Evolutionary conservation across 2,797 vertebrate species (phyloP).

Genomic region (Lacerta agilis): DNA sequence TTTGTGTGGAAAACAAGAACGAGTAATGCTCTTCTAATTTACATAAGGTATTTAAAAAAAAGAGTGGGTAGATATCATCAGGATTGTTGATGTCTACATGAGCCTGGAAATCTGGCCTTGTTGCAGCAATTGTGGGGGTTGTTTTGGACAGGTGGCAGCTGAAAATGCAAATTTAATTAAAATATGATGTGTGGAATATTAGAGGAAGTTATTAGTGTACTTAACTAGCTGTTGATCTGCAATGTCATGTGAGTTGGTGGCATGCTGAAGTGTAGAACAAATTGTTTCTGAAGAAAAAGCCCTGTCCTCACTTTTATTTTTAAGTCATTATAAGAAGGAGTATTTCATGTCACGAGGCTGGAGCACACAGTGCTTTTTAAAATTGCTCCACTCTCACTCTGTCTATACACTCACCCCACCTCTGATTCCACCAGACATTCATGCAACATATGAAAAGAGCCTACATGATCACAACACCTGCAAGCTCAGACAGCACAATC

Average conservation of each 20-base stretch:
- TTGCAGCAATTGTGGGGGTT: background rate
- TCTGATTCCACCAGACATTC: background rate
- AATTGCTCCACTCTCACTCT: background rate
- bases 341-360: background rate
- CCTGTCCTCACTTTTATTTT: background rate
- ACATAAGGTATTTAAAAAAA: background rate
- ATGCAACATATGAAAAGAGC: background rate
- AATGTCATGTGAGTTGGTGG: background rate
- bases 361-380: too few relatives aligned
- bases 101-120: background rate
- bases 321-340: background rate
- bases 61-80: background rate
- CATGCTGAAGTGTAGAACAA: background rate
- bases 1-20: background rate
- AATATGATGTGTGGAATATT: conserved; percentile 26
- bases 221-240: background rate
- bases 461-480: background rate
- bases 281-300: background rate
- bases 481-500: background rate
- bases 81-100: background rate
- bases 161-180: conserved; percentile 32
- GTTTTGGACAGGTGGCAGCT: conserved; percentile 32
- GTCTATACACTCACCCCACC: background rate
- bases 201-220: conserved; percentile 1
- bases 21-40: background rate